Evolutionary conservation across 2,888 invertebrate species (phyloP), one percentile per base, ranked within the genome.

Genomic region (Pandemis corylana): DNA sequence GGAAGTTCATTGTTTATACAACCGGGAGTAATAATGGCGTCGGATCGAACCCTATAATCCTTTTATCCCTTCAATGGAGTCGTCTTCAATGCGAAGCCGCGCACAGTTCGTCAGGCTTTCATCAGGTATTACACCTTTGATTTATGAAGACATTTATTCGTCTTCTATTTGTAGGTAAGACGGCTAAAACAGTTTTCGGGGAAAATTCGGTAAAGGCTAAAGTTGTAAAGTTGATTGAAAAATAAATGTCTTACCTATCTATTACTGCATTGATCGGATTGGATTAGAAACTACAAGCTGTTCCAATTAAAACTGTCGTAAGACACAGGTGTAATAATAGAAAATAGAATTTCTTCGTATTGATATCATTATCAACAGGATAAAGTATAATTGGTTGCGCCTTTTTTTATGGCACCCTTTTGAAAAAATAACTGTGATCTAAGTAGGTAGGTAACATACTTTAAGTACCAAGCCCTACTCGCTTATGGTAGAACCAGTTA

Each of bases 31-130:
- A 74, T 76, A 72, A 76, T 68, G 77, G 72, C 70, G 36, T 64
- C 71, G 64, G 70, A 76, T 75, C 71, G 76, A 75, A 71, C 70
- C 49, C 76, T 62, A 76, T 77, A 76, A 76, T 76, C 77, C 72
- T 72, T 76, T 76, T 72, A 77, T 77, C 77, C 77, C 75, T 64
- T 77, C 70, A 77, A 76, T 76, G 76, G 77, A 75, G 69, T 67
- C 59, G 66, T 72, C 72, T 76, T 76, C 71, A 75, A 75, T 75
- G 71, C 65, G 75, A 75, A 75, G 71, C 75, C 71, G 67, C 46
- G 66, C 67, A 71, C 71, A 71, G 75, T 75, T 71, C 70, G 67
- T 75, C 75, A 75, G 71, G 66, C 75, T 75, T 75, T 75, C 75
- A 75, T 75, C 75, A 75, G 75, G 75, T 71, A 75, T 75, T 75